phyloP scores from a whole-genome alignment of 1,140 invertebrate species.

The Micrasema minimum region DNA sequence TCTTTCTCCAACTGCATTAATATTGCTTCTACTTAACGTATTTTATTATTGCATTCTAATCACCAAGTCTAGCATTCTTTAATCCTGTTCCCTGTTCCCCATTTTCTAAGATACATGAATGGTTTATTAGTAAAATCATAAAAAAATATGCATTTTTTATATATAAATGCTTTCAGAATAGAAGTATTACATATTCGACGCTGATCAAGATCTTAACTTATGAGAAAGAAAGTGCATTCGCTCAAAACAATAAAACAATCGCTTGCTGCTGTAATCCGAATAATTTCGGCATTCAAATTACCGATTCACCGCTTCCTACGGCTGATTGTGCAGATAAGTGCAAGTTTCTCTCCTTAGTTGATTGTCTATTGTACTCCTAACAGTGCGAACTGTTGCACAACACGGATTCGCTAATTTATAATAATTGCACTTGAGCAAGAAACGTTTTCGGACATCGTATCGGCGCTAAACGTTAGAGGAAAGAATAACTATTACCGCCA shows the following conservation, averaged over 20 bases:
- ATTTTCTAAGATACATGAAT: too few species aligned
- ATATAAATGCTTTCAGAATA: too few species aligned
- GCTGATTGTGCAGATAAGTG: constrained; percentile 19
- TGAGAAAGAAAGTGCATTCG: constrained; percentile 27
- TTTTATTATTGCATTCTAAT: too few species aligned
- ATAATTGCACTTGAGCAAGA: constrained; percentile 13
- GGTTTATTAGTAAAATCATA: too few species aligned
- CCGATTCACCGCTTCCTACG: constrained; percentile 12
- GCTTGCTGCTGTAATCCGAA: constrained; percentile 2
- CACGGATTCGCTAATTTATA: constrained; percentile 14
- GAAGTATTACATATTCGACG: background rate
- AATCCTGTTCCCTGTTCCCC: too few species aligned
- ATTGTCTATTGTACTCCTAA: constrained; percentile 23
- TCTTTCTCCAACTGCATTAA: too few species aligned
- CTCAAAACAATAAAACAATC: constrained; percentile 21
- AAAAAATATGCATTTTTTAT: too few species aligned
- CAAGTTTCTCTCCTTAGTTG: constrained; percentile 29
- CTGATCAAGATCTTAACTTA: background rate
- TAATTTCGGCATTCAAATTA: constrained; percentile 27
- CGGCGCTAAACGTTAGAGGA: background rate
- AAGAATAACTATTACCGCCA: too few species aligned
- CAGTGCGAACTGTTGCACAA: constrained; percentile 12
- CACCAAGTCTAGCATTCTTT: too few species aligned
- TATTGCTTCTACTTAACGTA: too few species aligned
- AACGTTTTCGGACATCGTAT: background rate